These are phyloP conservation scores for Beris morrisii DNA, from an alignment of 2,888 invertebrate species.

Conservation along the genomic window DNA sequence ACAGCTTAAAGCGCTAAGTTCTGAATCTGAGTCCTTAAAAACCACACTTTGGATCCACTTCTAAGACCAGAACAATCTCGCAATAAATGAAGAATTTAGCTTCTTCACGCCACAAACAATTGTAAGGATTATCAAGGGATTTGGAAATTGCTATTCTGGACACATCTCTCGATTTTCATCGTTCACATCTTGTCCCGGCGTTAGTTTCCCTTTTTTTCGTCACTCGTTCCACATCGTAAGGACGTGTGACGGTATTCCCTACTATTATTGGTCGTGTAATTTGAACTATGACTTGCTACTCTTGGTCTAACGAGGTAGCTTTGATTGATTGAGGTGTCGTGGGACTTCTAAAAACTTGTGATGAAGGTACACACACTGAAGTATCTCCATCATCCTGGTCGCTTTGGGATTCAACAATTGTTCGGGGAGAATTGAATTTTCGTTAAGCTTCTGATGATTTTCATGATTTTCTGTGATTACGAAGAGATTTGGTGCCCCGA, in stretches of 20 bases:
- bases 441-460: constrained; percentile 22
- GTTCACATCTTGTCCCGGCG: constrained; percentile 4
- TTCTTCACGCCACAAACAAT: not conserved
- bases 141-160: constrained; percentile 21
- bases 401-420: constrained; percentile 27
- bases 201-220: not conserved
- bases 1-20: no score
- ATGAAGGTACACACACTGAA: not conserved
- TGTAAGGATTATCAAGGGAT: constrained; percentile 16
- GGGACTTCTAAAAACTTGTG: constrained; percentile 4
- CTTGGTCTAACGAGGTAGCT: constrained; percentile 25
- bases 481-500: constrained; percentile 2
- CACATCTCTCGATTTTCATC: constrained; percentile 11
- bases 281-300: constrained; percentile 28
- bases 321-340: constrained; percentile 26
- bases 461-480: constrained; percentile 27
- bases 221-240: not conserved
- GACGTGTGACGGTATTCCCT: not conserved
- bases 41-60: no score
- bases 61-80: no score
- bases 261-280: constrained; percentile 14
- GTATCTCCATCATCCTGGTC: not conserved
- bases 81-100: no score
- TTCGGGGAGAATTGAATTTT: constrained; percentile 26
- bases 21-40: no score